Conservation (phyloP, 2,113 vertebrate species). For the Saccopteryx leptura region DNA sequence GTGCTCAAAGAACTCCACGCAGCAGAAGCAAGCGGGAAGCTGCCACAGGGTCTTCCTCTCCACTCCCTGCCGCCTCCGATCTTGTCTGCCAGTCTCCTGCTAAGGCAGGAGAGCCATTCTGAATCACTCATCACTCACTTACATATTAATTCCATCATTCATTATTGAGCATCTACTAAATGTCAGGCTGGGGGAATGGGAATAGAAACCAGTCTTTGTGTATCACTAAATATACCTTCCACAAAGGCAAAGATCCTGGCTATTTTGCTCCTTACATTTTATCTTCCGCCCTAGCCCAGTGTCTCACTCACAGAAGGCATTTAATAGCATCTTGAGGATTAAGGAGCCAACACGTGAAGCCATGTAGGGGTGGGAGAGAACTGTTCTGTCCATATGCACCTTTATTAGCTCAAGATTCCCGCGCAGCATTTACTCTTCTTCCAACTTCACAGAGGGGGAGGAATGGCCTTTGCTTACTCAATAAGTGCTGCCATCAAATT, state of each 20-base stretch:
- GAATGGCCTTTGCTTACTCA: background rate
- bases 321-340: background rate
- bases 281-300: background rate
- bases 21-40: background rate
- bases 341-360: background rate
- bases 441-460: background rate
- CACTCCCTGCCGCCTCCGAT: background rate
- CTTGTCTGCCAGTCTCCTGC: background rate
- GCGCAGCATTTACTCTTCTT: background rate
- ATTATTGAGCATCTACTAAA: constrained; percentile 45
- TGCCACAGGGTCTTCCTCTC: background rate
- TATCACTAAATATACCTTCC: background rate
- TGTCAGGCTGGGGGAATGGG: background rate
- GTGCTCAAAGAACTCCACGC: background rate
- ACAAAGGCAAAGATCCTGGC: background rate
- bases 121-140: background rate
- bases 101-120: background rate
- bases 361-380: background rate
- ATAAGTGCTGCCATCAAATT: background rate
- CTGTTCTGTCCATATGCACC: background rate
- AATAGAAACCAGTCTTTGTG: background rate
- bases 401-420: background rate
- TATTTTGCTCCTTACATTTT: background rate
- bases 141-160: background rate
- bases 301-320: background rate